Percentiles rank a stretch among this genome's conserved stretches.
Evolutionary conservation across 2,888 invertebrate species (phyloP).

Genomic region (Ctenicera cuprea): DNA sequence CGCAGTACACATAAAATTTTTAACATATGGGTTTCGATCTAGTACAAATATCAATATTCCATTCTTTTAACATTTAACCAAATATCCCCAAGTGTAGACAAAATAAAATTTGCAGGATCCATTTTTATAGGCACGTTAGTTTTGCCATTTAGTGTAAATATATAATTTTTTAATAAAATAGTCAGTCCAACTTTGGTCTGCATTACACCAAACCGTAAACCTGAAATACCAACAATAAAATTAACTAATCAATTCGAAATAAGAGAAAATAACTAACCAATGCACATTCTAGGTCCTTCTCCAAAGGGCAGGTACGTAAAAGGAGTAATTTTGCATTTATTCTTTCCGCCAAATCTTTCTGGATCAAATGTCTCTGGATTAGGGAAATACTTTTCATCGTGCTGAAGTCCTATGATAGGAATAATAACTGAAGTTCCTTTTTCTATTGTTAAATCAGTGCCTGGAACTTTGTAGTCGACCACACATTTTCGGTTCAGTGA

Average conservation of each 20-base stretch:
- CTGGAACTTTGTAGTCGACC: constrained; percentile 29
- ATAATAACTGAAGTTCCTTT: constrained; percentile 29
- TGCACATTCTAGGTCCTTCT: constrained; percentile 44
- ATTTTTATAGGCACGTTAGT: constrained; percentile 59
- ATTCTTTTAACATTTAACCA: background rate
- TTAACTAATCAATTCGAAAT: too few relatives aligned
- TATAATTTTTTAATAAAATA: constrained; percentile 58
- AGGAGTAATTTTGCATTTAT: constrained; percentile 22
- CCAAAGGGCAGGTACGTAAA: constrained; percentile 44
- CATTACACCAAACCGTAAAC: constrained; percentile 64
- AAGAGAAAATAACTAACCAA: background rate
- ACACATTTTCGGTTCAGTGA: constrained; percentile 8
- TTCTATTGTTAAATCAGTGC: constrained; percentile 14
- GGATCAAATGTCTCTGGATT: constrained; percentile 43
- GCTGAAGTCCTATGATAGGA: constrained; percentile 33
- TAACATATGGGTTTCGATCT: too few relatives aligned
- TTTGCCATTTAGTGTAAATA: constrained; percentile 58
- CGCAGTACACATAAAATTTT: too few relatives aligned
- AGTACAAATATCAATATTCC: too few relatives aligned
- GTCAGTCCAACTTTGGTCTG: constrained; percentile 63
- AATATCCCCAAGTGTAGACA: background rate
- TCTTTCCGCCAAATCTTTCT: constrained; percentile 35
- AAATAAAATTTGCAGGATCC: constrained; percentile 31
- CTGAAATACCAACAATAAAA: constrained; percentile 56
- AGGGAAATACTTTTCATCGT: constrained; percentile 7